Evolutionary conservation across 1,140 invertebrate species (phyloP).

Genomic region (Microplitis demolitor): DNA sequence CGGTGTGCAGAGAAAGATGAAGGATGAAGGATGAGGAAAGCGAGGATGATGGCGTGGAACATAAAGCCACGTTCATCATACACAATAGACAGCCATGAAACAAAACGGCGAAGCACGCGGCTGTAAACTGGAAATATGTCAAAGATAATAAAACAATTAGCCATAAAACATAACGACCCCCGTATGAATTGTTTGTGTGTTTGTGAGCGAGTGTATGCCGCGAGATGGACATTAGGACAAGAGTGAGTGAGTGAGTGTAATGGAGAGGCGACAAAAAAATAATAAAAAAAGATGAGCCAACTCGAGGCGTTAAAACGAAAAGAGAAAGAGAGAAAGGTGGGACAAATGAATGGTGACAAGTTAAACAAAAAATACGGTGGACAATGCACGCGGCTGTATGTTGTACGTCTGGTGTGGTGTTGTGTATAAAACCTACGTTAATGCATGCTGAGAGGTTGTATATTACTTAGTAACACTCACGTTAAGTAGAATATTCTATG

Average conservation of each 20-base stretch:
- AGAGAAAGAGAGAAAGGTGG: background rate
- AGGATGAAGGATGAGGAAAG: background rate
- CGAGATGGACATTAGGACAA: constrained; percentile 22
- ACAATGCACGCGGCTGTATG: constrained; percentile 34
- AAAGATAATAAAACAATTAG: constrained; percentile 65
- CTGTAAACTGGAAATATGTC: constrained; percentile 63
- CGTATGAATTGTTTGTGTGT: constrained; percentile 50
- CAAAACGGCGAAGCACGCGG: constrained; percentile 51
- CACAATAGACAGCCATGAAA: constrained; percentile 61
- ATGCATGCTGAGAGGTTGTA: constrained; percentile 1
- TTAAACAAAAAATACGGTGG: constrained; percentile 37
- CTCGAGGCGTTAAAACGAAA: constrained; percentile 27
- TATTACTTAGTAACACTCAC: background rate
- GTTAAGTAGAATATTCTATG: background rate
- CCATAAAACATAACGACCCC: constrained; percentile 63
- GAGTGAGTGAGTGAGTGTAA: background rate
- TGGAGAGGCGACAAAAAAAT: background rate
- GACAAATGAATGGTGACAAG: constrained; percentile 44
- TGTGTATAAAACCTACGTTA: constrained; percentile 8
- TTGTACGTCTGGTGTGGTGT: background rate
- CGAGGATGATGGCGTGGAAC: background rate
- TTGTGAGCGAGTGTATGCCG: constrained; percentile 34
- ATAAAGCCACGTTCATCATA: constrained; percentile 51
- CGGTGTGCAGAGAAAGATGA: background rate
- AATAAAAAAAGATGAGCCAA: constrained; percentile 24